Evolutionary conservation across 2,888 invertebrate genomes (phyloP).

Genomic region (Spilarctia lutea): DNA sequence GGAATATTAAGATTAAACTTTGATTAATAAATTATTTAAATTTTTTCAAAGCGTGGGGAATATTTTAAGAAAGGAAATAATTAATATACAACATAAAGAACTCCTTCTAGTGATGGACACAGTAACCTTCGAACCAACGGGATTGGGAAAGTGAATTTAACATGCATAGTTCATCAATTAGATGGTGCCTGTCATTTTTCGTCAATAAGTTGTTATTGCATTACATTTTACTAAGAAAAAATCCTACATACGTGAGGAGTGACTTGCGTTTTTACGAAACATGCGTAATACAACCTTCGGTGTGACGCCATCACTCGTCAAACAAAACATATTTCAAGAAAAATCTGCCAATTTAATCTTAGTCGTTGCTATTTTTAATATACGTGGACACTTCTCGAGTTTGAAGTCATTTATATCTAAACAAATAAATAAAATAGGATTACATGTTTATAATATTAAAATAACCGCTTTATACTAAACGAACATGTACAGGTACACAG

Average conservation of each 20-base stretch:
- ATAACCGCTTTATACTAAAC: too few species aligned
- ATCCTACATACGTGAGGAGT: background rate
- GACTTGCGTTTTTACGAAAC: slow-evolving; percentile 8
- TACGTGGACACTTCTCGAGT: background rate
- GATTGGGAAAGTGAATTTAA: background rate
- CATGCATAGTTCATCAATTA: slow-evolving; percentile 8
- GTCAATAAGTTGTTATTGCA: slow-evolving; percentile 13
- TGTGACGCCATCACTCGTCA: background rate
- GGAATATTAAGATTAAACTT: too few species aligned
- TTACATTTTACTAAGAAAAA: background rate
- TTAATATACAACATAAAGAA: too few species aligned
- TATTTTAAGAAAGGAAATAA: background rate
- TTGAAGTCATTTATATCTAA: too few species aligned
- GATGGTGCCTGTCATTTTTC: background rate
- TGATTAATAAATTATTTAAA: too few species aligned
- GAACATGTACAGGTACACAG: too few species aligned
- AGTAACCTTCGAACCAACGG: background rate
- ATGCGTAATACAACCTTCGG: background rate
- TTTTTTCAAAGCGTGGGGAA: background rate
- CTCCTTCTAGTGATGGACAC: too few species aligned
- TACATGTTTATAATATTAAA: too few species aligned
- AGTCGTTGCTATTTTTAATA: background rate
- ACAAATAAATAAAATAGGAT: too few species aligned
- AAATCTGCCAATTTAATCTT: background rate
- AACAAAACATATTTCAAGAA: background rate